Evolutionary conservation across 2,888 invertebrate species (phyloP), one percentile per base, ranked within the genome.

Genomic region (Latrodectus hesperus): DNA sequence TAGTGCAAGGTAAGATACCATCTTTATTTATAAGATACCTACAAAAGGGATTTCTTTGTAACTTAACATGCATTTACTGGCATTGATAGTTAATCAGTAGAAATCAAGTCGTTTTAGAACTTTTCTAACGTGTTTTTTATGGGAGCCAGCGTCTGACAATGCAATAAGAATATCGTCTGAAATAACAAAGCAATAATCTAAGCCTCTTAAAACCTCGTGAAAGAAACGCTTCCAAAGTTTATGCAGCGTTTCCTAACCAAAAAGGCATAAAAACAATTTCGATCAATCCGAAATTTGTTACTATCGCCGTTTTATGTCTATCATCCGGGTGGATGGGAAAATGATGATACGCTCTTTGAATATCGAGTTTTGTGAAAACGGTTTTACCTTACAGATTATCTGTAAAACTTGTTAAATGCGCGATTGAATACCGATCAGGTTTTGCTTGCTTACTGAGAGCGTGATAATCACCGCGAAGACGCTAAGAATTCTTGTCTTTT

Each of bases 271-370:
- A 70, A 26, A 70, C 9, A 70, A 70, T 22, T 1, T 22, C 22
- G 22, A 22, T 1, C 22, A 22, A 70, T 70, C 26, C 70, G 51
- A 70, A 70, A 8, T 17, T 17, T 26, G 70, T 70, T 8, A 26
- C 26, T 17, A 70, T 70, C 26, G 70, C 70, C 22, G 70, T 70
- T 26, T 70, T 70, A 26, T 17, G 70, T 70, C 9, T 70, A 55
- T 55, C 1, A 70, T 70, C 70, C 14, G 1, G 70, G 38, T 22
- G 38, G 9, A 70, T 26, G 11, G 70, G 70, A 26, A 70, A 2
- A 12, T 38, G 70, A 70, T 70, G 9, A 11, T 70, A 70, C 26
- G 1, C 38, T 70, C 22, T 17, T 70, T 26, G 22, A 12, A 70
- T 17, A 26, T 70, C 22, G 9, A 70, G 26, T 70, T 70, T 70